Evolutionary conservation across 1,140 invertebrate species (phyloP), one percentile per base, ranked within the genome.

Genomic region (Gonatopus flavifemur): DNA sequence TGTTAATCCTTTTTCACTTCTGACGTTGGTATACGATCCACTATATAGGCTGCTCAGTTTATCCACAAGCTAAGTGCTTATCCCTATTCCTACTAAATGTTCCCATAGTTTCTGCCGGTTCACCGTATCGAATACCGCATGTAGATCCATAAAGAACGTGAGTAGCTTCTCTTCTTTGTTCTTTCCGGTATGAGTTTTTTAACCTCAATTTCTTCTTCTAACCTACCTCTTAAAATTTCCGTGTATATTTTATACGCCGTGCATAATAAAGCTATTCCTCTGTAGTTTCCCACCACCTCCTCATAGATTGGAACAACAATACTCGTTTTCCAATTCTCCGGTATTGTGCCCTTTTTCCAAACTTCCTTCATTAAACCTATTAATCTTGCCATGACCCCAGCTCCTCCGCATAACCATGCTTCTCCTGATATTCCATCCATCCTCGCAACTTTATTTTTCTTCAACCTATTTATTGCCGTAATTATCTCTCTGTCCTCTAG

Each of bases 181-280:
- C 18, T 37, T 13, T 37, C 35, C 3, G 35, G 12, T 18, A 3
- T 15, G 9, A 37, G 3, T 37, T 13, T 13, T 15, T n/a, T 18
- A 3, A 15, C 16, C 19, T 41, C 0, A 12, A 40, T 7, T n/a
- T 36, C 20, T 4, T 45, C 15, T 12, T 45, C 43, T 7, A 45
- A 6, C 16, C n/a, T 45, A 9, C 33, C 35, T 6, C 20, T 45
- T 24, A 45, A 13, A 7, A 44, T 21, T 2, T 44, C n/a, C 4
- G 2, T 13, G 9, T 44, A 44, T 20, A 44, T 44, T 8, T 45
- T 45, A 15, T 45, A 35, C 2, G 20, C 31, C 4, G 42, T 21
- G 12, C 19, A 21, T 8, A 44, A 8, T n/a, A 44, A n/a, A 3
- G 19, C 31, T 5, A 31, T 44, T 20, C 42, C 30, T 33, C 16